Evolutionary conservation across 2,113 vertebrate genomes (phyloP), one percentile per base, ranked within the genome.

Genomic region (Chamaetylas fuelleborni): DNA sequence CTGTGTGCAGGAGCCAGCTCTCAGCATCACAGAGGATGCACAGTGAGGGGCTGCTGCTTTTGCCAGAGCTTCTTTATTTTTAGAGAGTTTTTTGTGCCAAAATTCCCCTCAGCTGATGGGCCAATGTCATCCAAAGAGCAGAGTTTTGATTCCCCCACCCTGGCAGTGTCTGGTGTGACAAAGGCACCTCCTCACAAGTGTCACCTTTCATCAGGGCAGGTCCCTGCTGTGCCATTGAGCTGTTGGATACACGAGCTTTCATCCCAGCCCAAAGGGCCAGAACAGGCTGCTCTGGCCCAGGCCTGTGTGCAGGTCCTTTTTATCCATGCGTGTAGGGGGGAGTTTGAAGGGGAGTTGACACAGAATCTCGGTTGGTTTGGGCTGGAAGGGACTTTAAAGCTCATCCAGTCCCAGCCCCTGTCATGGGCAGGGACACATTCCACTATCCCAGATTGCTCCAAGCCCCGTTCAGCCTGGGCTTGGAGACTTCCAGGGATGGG

Each of bases 51-150:
- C 78, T 72, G 74, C 7, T 61, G 90, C 88, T 93, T 91, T 84
- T 90, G 78, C 79, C 81, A 93, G 66, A 65, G n/a, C 36, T 65
- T 69, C 74, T 94, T 90, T 96, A 82, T 95, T 96, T 94, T 96
- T 95, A 72, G 93, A 94, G 86, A 53, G 13, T 28, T 79, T 89
- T 95, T 82, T 91, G 66, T 93, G 85, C 93, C 74, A 65, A 76
- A 92, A 54, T 88, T 93, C 54, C 62, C 62, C 61, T 72, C 70
- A 80, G 66, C 85, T 91, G 88, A 60, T 12, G 36, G 82, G 29
- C 71, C 88, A 95, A 54, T 65, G 92, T 95, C 90, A 93, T 56
- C 74, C 79, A 88, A 94, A 86, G 93, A 88, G 14, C 40, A 2
- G 53, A 84, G 78, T 77, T 60, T 19, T 4, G 3, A 47, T 47